Percentiles rank a stretch among this genome's conserved stretches.
Conservation (phyloP, 2,797 vertebrate genomes). For the Leptatherina wallacei region DNA sequence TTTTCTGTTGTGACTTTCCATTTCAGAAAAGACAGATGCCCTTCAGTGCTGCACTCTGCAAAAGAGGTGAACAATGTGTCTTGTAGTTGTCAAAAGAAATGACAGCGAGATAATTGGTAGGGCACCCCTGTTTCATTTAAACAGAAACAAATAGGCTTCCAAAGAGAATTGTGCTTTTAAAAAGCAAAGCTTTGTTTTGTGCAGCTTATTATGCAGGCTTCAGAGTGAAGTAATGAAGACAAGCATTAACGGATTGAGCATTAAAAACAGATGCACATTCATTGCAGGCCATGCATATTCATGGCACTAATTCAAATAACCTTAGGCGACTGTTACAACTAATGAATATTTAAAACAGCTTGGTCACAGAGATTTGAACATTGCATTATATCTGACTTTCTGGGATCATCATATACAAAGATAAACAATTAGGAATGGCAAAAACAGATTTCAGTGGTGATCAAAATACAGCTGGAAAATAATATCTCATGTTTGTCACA, state of each 20-base stretch:
- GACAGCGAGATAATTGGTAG: constrained; percentile 78
- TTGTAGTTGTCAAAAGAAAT: constrained; percentile 76
- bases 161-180: constrained; percentile 59
- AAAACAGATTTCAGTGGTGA: constrained; percentile 70
- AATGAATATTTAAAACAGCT: constrained; percentile 94
- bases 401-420: constrained; percentile 86
- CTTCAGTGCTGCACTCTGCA: constrained; percentile 69
- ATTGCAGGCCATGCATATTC: constrained; percentile 92
- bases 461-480: constrained; percentile 78
- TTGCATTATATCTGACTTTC: constrained; percentile 87
- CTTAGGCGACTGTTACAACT: constrained; percentile 91
- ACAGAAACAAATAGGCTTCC: constrained; percentile 67
- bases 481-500: constrained; percentile 65
- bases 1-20: constrained; percentile 74
- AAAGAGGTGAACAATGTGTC: constrained; percentile 73
- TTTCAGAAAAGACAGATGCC: constrained; percentile 77
- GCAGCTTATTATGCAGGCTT: constrained; percentile 67
- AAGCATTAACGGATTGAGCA: constrained; percentile 77
- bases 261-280: constrained; percentile 91
- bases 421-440: constrained; percentile 87
- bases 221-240: constrained; percentile 73
- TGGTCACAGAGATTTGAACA: constrained; percentile 91
- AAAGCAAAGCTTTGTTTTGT: constrained; percentile 78
- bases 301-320: constrained; percentile 94
- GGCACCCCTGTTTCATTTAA: constrained; percentile 68